Base-by-base conservation (phyloP, 2,113 vertebrate genomes). In the Axis porcinus region DNA sequence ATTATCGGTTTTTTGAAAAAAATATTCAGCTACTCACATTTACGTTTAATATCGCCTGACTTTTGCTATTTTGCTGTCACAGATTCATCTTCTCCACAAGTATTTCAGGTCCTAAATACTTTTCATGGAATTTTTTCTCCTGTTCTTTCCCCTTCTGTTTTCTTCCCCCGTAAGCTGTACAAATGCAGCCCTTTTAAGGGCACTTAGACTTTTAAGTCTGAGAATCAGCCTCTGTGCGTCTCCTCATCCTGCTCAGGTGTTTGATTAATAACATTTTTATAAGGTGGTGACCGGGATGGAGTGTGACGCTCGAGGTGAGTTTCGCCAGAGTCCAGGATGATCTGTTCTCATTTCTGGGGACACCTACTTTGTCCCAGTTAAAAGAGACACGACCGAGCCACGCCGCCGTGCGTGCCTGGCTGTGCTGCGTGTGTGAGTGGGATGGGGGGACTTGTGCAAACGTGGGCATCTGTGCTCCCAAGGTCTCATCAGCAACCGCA, bases 261-360 rank as follows among this genome's bases (percentile, higher is more conserved):
- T 98, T 83, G 97, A 98, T 98, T 98, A 97, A 86, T 98, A 97
- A 95, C 52, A 89, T 97, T 98, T 97, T 98, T 98, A 96, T 97
- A 97, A 98, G 97, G 95, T 98, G 98, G 82, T 97, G 95, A 98
- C 97, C 36, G 43, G 92, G 94, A 67, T 1, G 0, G 70, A 88
- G 36, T 45, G 89, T 85, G 91, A 64, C 86, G 97, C 98, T 98
- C 89, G 93, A 94, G 76, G 95, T 90, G 67, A 96, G 60, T 95
- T 99, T 98, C 92, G 27, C 86, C 40, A 21, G 86, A 57, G 16
- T 78, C 79, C 58, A 83, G 93, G 95, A 96, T 98, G 97, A 98
- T 98, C 95, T 60, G 47, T 90, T 97, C 97, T 98, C 90, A 97
- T 97, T 98, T 97, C 94, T 33, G 36, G 95, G 79, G 79, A 94